Conservation (phyloP, 92 coral and sea anemone genomes). For the Parazoanthus swiftii region DNA sequence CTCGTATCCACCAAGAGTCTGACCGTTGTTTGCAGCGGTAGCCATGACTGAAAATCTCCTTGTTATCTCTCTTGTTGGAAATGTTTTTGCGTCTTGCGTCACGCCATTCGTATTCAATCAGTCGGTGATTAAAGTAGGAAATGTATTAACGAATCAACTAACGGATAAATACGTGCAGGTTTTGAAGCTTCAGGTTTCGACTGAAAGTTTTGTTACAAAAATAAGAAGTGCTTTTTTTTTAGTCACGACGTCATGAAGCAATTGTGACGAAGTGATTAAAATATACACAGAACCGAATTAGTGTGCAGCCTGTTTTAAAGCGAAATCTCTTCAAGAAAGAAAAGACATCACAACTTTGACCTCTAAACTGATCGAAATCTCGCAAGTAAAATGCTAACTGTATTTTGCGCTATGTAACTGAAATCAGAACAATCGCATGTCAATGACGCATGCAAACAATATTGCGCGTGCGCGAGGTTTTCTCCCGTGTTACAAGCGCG, state of each 20-base stretch:
- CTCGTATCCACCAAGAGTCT: constrained; percentile 23
- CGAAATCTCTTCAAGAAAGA: background rate
- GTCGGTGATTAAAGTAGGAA: background rate
- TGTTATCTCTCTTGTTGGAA: background rate
- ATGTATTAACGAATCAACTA: no score
- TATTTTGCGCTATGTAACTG: background rate
- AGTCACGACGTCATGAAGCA: background rate
- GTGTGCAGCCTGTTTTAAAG: background rate
- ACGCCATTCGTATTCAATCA: background rate
- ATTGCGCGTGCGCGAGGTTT: constrained; percentile 5
- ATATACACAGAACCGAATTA: background rate
- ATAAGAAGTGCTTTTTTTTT: background rate
- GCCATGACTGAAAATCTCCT: background rate
- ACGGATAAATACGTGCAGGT: background rate
- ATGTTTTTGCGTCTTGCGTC: background rate
- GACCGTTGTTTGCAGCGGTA: background rate
- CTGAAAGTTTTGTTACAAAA: background rate
- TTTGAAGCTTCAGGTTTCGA: background rate
- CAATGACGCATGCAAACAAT: background rate
- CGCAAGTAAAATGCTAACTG: background rate
- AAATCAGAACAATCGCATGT: background rate
- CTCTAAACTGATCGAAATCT: background rate
- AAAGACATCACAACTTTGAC: background rate
- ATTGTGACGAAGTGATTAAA: background rate
- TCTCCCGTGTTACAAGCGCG: no score